These are phyloP conservation scores for Panagrolaimus sp. DNA, from an alignment of 1,140 invertebrate species.

Conservation along the genomic window DNA sequence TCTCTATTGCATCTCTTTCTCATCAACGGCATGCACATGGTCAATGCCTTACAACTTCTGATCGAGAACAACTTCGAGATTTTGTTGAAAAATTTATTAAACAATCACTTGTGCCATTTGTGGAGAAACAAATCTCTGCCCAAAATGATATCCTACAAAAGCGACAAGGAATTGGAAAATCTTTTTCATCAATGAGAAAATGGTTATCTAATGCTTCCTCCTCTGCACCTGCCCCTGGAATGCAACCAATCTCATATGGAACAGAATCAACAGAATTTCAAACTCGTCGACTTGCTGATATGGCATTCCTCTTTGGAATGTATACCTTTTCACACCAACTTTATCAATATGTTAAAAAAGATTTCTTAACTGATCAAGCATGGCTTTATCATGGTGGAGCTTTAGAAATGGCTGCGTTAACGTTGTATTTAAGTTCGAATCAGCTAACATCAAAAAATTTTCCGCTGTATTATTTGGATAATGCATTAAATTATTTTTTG, in stretches of 20 bases:
- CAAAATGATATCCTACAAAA: conserved; percentile 19
- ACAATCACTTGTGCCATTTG: conserved; percentile 33
- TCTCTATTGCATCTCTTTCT: not conserved
- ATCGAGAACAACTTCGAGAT: conserved; percentile 31
- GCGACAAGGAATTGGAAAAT: conserved; percentile 17
- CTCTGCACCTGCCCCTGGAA: conserved; percentile 11
- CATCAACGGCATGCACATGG: conserved; percentile 22
- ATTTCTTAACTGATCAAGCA: conserved; percentile 89
- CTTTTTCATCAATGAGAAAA: conserved; percentile 17
- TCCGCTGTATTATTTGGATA: conserved; percentile 45
- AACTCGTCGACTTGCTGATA: conserved; percentile 80
- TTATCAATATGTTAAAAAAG: conserved; percentile 89
- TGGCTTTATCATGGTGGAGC: conserved; percentile 73
- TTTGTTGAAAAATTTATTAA: conserved; percentile 38
- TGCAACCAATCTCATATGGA: conserved; percentile 31
- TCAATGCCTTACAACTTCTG: conserved; percentile 33
- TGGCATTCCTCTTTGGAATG: conserved; percentile 91
- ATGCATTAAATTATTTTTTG: conserved; percentile 46
- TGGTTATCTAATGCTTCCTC: conserved; percentile 14
- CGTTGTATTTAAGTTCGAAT: conserved; percentile 30
- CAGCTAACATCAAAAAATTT: conserved; percentile 35
- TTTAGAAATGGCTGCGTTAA: conserved; percentile 52
- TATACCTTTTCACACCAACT: conserved; percentile 84
- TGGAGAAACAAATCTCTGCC: conserved; percentile 18
- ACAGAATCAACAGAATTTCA: conserved; percentile 85